Conservation (phyloP, 2,113 vertebrate species). For the Argyrosomus japonicus region DNA sequence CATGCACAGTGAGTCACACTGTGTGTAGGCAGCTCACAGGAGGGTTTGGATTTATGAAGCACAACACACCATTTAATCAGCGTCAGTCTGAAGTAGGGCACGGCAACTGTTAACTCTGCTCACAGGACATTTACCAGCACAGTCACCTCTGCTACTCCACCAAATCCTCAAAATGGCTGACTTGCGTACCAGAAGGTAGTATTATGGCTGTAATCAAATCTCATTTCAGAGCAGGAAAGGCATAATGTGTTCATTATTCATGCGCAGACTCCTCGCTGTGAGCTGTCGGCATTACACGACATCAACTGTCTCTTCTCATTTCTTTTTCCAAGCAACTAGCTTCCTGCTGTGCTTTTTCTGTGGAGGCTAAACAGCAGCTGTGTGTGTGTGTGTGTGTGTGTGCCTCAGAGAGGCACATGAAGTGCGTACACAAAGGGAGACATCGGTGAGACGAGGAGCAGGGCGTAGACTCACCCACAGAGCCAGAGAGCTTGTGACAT, state of each 20-base stretch:
- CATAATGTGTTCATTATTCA: background rate
- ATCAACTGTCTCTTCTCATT: background rate
- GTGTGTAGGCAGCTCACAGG: background rate
- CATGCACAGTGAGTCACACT: background rate
- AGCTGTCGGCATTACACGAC: background rate
- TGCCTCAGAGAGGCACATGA: background rate
- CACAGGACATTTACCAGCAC: background rate
- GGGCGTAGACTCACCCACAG: background rate
- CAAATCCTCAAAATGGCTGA: slow-evolving; percentile 23
- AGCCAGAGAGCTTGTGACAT: slow-evolving; percentile 3
- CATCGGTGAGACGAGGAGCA: background rate
- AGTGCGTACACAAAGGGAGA: background rate
- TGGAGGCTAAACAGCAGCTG: background rate
- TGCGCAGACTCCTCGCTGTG: background rate
- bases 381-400: background rate
- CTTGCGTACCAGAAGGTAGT: background rate
- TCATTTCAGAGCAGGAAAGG: background rate
- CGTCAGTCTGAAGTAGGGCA: background rate
- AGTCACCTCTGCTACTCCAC: background rate
- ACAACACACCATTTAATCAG: background rate
- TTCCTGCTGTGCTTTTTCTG: background rate
- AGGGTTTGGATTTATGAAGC: background rate
- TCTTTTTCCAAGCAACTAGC: background rate
- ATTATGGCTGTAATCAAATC: slow-evolving; percentile 1
- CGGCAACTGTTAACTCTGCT: background rate